Conservation (phyloP, 92 coral and sea anemone species). For the Montipora capitata region DNA sequence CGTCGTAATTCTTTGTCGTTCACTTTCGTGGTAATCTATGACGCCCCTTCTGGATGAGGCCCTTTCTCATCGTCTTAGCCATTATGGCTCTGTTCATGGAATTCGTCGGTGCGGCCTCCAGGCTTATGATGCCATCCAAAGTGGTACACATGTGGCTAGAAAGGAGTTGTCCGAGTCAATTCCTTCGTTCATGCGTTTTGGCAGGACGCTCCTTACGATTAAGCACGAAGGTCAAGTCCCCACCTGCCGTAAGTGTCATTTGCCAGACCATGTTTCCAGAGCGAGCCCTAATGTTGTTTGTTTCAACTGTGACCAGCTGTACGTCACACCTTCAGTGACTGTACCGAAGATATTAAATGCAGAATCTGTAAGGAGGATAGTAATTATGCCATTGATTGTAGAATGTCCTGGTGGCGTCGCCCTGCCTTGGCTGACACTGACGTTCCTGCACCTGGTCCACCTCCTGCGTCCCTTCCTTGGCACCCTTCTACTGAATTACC, state of each 20-base stretch:
- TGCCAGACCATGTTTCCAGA: background rate
- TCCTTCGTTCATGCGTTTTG: conserved; percentile 1
- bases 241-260: conserved; percentile 34
- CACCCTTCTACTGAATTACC: too few species aligned
- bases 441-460: too few species aligned
- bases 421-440: too few species aligned
- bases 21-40: too few species aligned
- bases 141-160: too few species aligned
- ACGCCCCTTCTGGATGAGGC: background rate
- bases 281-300: background rate
- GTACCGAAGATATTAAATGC: background rate
- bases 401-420: too few species aligned
- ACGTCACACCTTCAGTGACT: conserved; percentile 7
- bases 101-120: too few species aligned
- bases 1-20: too few species aligned
- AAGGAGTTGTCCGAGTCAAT: background rate
- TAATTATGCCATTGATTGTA: background rate
- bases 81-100: too few species aligned
- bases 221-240: conserved; percentile 2
- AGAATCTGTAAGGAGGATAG: background rate
- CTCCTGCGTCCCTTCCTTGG: too few species aligned
- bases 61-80: too few species aligned
- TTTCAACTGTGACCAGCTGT: conserved; percentile 17
- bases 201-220: background rate
- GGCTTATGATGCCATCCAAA: too few species aligned